These are phyloP conservation scores for Raja brachyura DNA, from an alignment of 2,113 vertebrate genomes.

Conservation along the genomic window DNA sequence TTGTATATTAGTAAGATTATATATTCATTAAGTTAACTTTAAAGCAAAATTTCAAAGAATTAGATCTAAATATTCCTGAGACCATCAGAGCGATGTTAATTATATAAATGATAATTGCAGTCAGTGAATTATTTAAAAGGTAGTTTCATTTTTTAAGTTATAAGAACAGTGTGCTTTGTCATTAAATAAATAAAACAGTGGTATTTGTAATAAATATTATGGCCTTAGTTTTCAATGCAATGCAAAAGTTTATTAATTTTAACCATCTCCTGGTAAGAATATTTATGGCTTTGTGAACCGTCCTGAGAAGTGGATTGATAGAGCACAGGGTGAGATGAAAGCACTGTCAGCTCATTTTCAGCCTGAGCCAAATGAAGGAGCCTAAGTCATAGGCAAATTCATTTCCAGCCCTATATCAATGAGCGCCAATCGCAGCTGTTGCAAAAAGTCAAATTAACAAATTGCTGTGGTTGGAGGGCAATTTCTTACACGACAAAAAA, in stretches of 20 bases:
- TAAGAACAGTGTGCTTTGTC: neutral
- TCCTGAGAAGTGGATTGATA: neutral
- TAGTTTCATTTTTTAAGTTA: neutral
- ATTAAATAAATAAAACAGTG: neutral
- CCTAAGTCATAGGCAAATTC: neutral
- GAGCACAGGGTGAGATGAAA: neutral
- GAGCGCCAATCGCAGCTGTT: constrained; percentile 11
- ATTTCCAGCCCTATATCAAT: neutral
- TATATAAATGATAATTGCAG: neutral
- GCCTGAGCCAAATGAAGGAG: neutral
- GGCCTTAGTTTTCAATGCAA: neutral
- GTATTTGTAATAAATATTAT: neutral
- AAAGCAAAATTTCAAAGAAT: neutral
- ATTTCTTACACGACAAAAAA: neutral
- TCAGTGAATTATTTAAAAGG: neutral
- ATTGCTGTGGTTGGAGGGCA: neutral
- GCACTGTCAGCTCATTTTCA: neutral
- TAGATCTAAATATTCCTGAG: neutral
- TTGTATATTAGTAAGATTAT: constrained; percentile 10
- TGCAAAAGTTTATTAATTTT: neutral
- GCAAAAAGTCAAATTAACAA: neutral
- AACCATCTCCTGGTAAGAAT: too few relatives aligned
- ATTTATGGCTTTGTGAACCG: neutral
- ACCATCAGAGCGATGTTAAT: neutral
- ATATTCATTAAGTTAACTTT: neutral